Evolutionary conservation across 2,888 invertebrate genomes (phyloP), one percentile per base, ranked within the genome.

Genomic region (Microctonus aethiopoides): DNA sequence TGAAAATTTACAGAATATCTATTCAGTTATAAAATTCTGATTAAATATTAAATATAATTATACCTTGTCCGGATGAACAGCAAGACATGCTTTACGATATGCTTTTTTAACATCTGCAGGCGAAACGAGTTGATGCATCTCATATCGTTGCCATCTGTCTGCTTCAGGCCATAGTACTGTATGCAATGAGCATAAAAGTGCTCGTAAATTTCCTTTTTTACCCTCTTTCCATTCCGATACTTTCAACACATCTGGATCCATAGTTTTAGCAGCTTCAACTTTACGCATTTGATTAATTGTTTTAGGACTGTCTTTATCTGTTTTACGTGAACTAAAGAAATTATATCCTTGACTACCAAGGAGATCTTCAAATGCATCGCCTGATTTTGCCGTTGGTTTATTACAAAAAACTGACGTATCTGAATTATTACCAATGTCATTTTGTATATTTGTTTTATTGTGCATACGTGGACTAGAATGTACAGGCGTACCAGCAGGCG

Each of bases 51-150:
- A 39, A 41, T 13, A 16, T 36, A 36, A 11, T 34, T 63, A 59
- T 87, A 98, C 98, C 92, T 99, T 99, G 86, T 99, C 99, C 0
- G 99, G 99, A 89, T 99, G 99, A 51, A 99, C 97, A 63, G 97
- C 96, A 52, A 99, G 90, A 77, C 99, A 98, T 7, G 99, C 99
- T 86, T 93, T 95, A 65, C 98, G 90, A 86, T 99, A 99, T 78
- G 94, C 92, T 83, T 97, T 97, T 87, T 99, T 99, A 67, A 99
- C 98, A 87, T 99, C 97, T 0, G 93, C 92, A 1, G 96, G 90
- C 0, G 95, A 91, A 26, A 99, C 95, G 51, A 99, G 89, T 77
- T 97, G 95, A 81, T 96, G 93, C 97, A 99, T 99, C 83, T 97
- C 95, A 81, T 94, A 94, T 78, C 94, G 94, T 74, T 92, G 90